These are phyloP conservation scores for Plagiodera versicolora DNA, from an alignment of 2,888 invertebrate genomes.

Conservation along the genomic window DNA sequence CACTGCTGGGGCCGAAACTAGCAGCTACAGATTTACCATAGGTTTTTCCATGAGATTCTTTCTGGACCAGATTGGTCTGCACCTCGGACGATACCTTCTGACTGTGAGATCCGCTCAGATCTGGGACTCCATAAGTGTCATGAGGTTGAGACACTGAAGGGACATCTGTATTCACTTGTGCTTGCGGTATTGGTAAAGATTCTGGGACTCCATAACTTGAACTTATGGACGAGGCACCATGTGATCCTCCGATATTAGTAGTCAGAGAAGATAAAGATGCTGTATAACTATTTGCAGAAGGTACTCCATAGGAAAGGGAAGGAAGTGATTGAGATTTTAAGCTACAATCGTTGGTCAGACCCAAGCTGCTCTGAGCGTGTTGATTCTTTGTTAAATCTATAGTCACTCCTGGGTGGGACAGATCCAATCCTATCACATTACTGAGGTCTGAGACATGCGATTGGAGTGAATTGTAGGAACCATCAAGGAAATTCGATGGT, in stretches of 20 bases:
- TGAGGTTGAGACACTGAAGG: conserved; percentile 41
- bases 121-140: conserved; percentile 39
- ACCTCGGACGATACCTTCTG: conserved; percentile 41
- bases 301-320: conserved; percentile 50
- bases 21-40: conserved; percentile 49
- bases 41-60: conserved; percentile 40
- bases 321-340: conserved; percentile 47
- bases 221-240: conserved; percentile 46
- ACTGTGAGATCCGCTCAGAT: conserved; percentile 45
- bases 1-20: conserved; percentile 48
- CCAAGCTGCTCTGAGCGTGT: conserved; percentile 13
- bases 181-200: conserved; percentile 24
- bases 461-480: conserved; percentile 57
- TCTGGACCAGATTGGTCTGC: conserved; percentile 36
- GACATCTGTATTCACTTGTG: conserved; percentile 33
- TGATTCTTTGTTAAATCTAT: conserved; percentile 41
- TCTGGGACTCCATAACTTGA: conserved; percentile 36
- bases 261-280: conserved; percentile 60
- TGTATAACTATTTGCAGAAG: conserved; percentile 59
- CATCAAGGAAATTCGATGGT: conserved; percentile 58
- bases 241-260: conserved; percentile 57
- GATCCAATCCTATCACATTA: conserved; percentile 40
- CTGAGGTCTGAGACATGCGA: conserved; percentile 13
- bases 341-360: conserved; percentile 45
- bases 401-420: conserved; percentile 40